Conservation (phyloP, 2,113 vertebrate genomes). For the Furnarius figulus region DNA sequence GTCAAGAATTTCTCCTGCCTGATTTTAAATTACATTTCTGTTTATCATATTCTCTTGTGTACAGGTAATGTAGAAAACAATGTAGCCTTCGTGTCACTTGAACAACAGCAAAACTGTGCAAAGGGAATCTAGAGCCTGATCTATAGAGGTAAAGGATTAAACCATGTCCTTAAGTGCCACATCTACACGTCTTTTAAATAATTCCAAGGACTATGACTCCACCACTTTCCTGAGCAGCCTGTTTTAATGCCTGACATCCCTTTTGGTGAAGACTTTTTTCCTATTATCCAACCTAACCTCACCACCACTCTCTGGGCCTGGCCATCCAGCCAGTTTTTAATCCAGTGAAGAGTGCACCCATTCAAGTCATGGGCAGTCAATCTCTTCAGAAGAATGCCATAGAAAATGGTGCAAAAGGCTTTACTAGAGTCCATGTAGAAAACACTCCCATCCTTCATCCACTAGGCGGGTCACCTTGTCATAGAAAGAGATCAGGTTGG, state of each 20-base stretch:
- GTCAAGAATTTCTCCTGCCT: neutral
- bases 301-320: neutral
- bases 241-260: neutral
- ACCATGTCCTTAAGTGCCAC: neutral
- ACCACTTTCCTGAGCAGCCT: neutral
- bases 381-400: neutral
- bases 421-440: neutral
- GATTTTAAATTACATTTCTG: neutral
- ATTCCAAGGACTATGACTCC: neutral
- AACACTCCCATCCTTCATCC: neutral
- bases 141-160: neutral
- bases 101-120: neutral
- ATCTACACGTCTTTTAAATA: neutral
- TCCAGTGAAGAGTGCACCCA: neutral
- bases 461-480: rapidly evolving
- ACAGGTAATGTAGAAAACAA: neutral
- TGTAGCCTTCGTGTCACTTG: neutral
- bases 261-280: neutral
- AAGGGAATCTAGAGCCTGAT: neutral
- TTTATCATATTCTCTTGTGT: neutral
- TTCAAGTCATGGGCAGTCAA: neutral
- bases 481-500: neutral
- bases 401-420: neutral
- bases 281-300: neutral
- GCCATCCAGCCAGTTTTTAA: neutral